These are phyloP conservation scores for Phycodurus eques DNA, from an alignment of 2,113 vertebrate genomes.

Conservation along the genomic window DNA sequence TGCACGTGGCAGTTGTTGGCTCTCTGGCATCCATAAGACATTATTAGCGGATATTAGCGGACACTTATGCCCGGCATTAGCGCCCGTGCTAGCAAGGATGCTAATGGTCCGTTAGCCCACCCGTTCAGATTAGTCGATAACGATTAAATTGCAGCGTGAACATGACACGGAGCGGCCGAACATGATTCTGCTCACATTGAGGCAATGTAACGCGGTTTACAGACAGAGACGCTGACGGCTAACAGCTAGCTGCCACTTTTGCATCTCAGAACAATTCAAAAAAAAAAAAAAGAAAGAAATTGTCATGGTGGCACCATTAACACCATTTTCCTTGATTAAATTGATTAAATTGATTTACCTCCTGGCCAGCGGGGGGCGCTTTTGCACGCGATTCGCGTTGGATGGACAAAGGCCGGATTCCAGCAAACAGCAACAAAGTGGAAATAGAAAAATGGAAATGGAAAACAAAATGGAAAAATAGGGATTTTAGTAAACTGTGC, in stretches of 20 bases:
- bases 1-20: neutral
- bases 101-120: constrained; percentile 39
- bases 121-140: constrained; percentile 42
- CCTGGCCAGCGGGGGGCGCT: too few relatives aligned
- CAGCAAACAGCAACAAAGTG: too few relatives aligned
- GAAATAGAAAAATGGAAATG: too few relatives aligned
- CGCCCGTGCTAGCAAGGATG: constrained; percentile 9
- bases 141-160: constrained; percentile 1
- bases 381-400: too few relatives aligned
- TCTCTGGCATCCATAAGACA: constrained; percentile 10
- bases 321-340: too few relatives aligned
- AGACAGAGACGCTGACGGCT: neutral
- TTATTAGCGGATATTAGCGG: constrained; percentile 18
- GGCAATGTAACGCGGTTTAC: neutral
- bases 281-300: too few relatives aligned
- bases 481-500: too few relatives aligned
- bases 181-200: neutral
- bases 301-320: too few relatives aligned
- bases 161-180: neutral
- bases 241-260: neutral
- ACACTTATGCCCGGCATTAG: constrained; percentile 15
- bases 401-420: too few relatives aligned
- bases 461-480: too few relatives aligned
- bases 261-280: neutral
- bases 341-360: too few relatives aligned